A percentile compares a stretch with the other conserved stretches of the same genome.
phyloP scores from a whole-genome alignment of 1,140 invertebrate genomes.

The Megalonaias nervosa region DNA sequence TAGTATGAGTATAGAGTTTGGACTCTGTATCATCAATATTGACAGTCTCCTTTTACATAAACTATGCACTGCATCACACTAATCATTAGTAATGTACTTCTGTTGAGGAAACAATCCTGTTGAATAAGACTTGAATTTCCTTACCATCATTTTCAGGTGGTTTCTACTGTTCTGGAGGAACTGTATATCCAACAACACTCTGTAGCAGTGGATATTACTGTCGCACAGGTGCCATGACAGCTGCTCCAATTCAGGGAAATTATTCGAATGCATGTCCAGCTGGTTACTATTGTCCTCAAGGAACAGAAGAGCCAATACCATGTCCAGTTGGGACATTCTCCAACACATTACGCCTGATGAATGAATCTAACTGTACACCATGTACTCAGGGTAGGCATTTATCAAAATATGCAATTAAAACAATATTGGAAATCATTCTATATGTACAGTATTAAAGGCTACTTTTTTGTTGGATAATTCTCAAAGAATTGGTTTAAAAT shows the following conservation, averaged over 20 bases:
- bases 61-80: no score
- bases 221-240: slow-evolving; percentile 51
- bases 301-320: slow-evolving; percentile 57
- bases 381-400: slow-evolving; percentile 58
- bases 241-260: slow-evolving; percentile 54
- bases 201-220: slow-evolving; percentile 66
- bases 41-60: no score
- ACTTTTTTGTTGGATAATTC: no score
- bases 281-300: slow-evolving; percentile 66
- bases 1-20: no score
- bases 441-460: no score
- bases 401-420: no score
- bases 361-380: slow-evolving; percentile 58
- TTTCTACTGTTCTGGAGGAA: slow-evolving; percentile 61
- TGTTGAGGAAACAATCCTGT: no score
- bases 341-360: slow-evolving; percentile 54
- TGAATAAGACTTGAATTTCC: no score
- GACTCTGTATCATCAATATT: no score
- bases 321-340: slow-evolving; percentile 67
- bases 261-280: slow-evolving; percentile 61
- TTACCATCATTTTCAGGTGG: slow-evolving; percentile 50
- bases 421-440: no score
- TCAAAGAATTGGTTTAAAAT: no score
- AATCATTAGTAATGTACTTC: no score
- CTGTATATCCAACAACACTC: slow-evolving; percentile 51